Evolutionary conservation across 2,113 vertebrate species (phyloP).

Genomic region (Melospiza melodia): DNA sequence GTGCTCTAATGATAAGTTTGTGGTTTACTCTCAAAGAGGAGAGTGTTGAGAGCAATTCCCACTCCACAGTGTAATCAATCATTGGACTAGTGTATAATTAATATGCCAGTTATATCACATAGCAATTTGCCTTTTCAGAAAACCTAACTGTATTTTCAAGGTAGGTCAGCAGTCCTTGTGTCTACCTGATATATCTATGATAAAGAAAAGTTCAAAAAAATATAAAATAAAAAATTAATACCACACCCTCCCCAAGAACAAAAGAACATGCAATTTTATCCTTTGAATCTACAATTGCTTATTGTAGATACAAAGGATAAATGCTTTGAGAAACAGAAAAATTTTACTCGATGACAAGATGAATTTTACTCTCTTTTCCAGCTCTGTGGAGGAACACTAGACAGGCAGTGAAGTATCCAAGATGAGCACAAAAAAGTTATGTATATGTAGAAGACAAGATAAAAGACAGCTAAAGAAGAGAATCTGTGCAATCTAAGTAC

Average conservation of each 20-base stretch:
- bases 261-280: not conserved
- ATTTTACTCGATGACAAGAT: not conserved
- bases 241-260: accelerated
- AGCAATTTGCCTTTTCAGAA: conserved; percentile 55
- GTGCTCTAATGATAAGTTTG: conserved; percentile 63
- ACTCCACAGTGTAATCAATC: conserved; percentile 74
- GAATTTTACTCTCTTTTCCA: not conserved
- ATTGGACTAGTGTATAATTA: conserved; percentile 66
- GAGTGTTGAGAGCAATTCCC: conserved; percentile 64
- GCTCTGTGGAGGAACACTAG: not conserved
- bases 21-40: conserved; percentile 45
- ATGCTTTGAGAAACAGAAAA: not conserved
- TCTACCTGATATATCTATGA: not conserved
- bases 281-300: not conserved
- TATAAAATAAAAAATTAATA: not conserved
- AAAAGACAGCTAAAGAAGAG: not conserved
- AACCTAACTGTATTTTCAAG: conserved; percentile 25
- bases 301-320: not conserved
- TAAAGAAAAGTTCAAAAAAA: not conserved
- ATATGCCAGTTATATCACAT: conserved; percentile 42
- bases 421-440: not conserved
- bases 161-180: not conserved
- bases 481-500: not conserved
- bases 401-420: not conserved
- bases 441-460: not conserved